Evolutionary conservation across 2,113 vertebrate species (phyloP), one percentile per base, ranked within the genome.

Genomic region (Indri indri): DNA sequence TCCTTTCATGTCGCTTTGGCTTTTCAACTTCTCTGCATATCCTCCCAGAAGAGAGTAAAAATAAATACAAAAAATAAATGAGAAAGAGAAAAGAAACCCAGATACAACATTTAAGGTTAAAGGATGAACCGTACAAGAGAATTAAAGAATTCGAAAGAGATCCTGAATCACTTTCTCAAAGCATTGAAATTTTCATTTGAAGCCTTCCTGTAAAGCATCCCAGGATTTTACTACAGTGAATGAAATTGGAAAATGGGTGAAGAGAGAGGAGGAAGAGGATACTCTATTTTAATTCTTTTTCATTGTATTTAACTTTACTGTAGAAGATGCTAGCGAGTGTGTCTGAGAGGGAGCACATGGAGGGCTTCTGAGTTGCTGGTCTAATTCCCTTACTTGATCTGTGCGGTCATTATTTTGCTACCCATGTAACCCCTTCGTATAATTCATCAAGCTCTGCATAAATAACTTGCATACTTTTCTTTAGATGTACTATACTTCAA

Each of bases 1-100:
- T 90, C 52, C 71, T 98, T 97, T 97, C 52, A 95, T 96, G 63
- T 94, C 80, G 40, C 70, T 52, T 20, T 52, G 52, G 16, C 45
- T 88, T 94, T 95, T 91, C 34, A 94, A 40, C 40, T 71, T 97
- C 66, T 95, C 34, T 91, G 6, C 6, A 45, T 80, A 92, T 45
- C n/a, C 5, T 70, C n/a, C 17, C 14, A 4, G 14, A 30, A 70
- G 94, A 94, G 23, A 95, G 10, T n/a, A 97, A 96, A 96, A 96
- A 77, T 37, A 93, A 89, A 95, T 66, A 52, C 20, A 96, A 73
- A 86, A 86, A 77, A 50, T 16, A 93, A 88, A 25, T 34, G 25
- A 81, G 13, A 32, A 66, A 66, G 14, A 61, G n/a, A 34, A 50
- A 96, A 93, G 37, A 91, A 80, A 40, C 10, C 0, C 8, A 83